Conservation (phyloP, 2,888 invertebrate species). For the Zygaena filipendulae region DNA sequence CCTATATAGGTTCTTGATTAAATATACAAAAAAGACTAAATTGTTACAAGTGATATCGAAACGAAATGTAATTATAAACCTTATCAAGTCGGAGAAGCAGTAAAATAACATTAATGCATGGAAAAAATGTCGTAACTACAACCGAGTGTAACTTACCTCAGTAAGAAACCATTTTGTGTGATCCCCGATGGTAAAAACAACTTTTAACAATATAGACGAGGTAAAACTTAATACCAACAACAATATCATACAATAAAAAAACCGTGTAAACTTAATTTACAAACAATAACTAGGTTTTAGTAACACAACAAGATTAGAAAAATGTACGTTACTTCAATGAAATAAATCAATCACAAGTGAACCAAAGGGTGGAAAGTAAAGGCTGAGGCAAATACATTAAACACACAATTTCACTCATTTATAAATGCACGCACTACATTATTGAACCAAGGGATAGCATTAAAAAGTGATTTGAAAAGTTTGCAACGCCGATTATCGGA, state of each 20-base stretch:
- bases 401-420: slow-evolving; percentile 37
- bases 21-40: too few species aligned
- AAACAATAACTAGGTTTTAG: slow-evolving; percentile 23
- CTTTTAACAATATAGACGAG: slow-evolving; percentile 19
- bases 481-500: slow-evolving; percentile 55
- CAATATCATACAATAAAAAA: slow-evolving; percentile 27
- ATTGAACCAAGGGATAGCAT: slow-evolving; percentile 37
- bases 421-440: slow-evolving; percentile 52
- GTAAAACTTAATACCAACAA: slow-evolving; percentile 34
- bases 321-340: slow-evolving; percentile 21
- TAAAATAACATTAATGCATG: slow-evolving; percentile 18
- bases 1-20: too few species aligned
- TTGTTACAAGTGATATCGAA: too few species aligned
- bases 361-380: slow-evolving; percentile 32
- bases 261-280: slow-evolving; percentile 30
- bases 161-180: slow-evolving; percentile 31
- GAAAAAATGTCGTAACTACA: slow-evolving; percentile 13
- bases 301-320: slow-evolving; percentile 29
- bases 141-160: slow-evolving; percentile 24
- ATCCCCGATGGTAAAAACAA: slow-evolving; percentile 20
- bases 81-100: slow-evolving; percentile 25
- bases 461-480: slow-evolving; percentile 62
- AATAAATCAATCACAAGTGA: slow-evolving; percentile 29
- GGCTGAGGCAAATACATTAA: slow-evolving; percentile 33
- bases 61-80: slow-evolving; percentile 24